Evolutionary conservation across 2,888 invertebrate species (phyloP), one percentile per base, ranked within the genome.

Genomic region (Drosophila prolongata): DNA sequence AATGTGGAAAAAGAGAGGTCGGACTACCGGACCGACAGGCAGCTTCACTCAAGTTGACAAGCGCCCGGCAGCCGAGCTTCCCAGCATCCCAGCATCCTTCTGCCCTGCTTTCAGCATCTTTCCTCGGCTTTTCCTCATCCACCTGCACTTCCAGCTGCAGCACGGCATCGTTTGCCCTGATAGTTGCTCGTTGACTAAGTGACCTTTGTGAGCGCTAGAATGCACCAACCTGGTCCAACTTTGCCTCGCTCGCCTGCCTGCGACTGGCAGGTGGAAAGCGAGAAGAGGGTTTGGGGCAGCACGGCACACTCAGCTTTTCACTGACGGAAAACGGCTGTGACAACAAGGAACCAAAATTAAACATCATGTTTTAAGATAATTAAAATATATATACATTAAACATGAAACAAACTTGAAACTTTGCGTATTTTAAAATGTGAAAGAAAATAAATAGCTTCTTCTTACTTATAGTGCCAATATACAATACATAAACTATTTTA

Each of bases 181-280:
- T 77, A 77, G 68, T 69, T 77, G 77, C 71, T 73, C 70, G 80
- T 80, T 82, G 83, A 84, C 83, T 76, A 80, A 80, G 80, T 84
- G 85, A 84, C 85, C 83, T 84, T 85, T 84, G 80, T 78, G 77
- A 77, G 80, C 80, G 75, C 43, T 66, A 76, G 71, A 75, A 76
- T 82, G 79, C 80, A 76, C 70, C 58, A 50, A 71, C 76, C 69
- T 80, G 79, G 77, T 77, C 75, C 68, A 78, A 76, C 73, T 72
- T 62, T 67, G 66, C 69, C 68, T 80, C 64, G 59, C 71, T 70
- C 60, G 66, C 46, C 50, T 55, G 61, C 58, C 67, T 73, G 56
- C 75, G 11, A 68, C 67, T 56, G 61, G 59, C 73, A 60, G 53
- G 55, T 54, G 68, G 66, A 58, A 66, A 40, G 42, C n/a, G 49